Percentiles rank a stretch among this genome's conserved stretches.
phyloP scores from a whole-genome alignment of 1,140 invertebrate genomes.

The Oreohelix idahoensis region DNA sequence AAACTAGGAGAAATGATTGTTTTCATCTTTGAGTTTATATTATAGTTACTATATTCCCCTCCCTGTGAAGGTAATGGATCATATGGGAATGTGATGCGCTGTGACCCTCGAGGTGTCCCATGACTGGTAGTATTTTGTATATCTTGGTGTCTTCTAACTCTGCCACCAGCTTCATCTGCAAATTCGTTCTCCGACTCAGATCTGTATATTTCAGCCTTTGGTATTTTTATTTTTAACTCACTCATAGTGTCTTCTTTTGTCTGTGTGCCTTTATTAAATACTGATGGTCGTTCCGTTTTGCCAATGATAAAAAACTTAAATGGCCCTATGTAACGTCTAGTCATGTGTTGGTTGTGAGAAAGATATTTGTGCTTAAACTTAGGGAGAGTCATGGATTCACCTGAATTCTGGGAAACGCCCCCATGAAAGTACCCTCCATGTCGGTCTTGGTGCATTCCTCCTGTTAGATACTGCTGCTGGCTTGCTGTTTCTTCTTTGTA shows the following conservation, averaged over 20 bases:
- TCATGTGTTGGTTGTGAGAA: conserved; percentile 25
- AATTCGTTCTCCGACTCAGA: conserved; percentile 31
- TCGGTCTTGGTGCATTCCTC: conserved; percentile 26
- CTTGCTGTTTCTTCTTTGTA: conserved; percentile 25
- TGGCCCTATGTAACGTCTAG: conserved; percentile 19
- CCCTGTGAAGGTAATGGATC: conserved; percentile 25
- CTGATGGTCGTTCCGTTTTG: conserved; percentile 26
- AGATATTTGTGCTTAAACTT: conserved; percentile 40
- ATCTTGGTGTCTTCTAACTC: background rate
- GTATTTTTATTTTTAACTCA: conserved; percentile 42
- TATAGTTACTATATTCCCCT: conserved; percentile 19
- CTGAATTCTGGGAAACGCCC: conserved; percentile 14
- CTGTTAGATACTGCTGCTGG: conserved; percentile 21
- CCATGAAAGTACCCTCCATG: conserved; percentile 16
- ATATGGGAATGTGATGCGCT: conserved; percentile 41
- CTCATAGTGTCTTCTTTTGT: conserved; percentile 34
- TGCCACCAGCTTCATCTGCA: conserved; percentile 14
- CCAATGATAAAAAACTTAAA: conserved; percentile 40
- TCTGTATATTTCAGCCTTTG: conserved; percentile 31
- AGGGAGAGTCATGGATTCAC: conserved; percentile 33
- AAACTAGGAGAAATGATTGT: conserved; percentile 64
- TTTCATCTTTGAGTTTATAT: conserved; percentile 35
- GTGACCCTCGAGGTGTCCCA: conserved; percentile 10
- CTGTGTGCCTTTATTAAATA: conserved; percentile 37
- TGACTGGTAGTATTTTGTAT: background rate